Conservation (phyloP, 2,797 vertebrate species). For the Onychomys leucogaster region DNA sequence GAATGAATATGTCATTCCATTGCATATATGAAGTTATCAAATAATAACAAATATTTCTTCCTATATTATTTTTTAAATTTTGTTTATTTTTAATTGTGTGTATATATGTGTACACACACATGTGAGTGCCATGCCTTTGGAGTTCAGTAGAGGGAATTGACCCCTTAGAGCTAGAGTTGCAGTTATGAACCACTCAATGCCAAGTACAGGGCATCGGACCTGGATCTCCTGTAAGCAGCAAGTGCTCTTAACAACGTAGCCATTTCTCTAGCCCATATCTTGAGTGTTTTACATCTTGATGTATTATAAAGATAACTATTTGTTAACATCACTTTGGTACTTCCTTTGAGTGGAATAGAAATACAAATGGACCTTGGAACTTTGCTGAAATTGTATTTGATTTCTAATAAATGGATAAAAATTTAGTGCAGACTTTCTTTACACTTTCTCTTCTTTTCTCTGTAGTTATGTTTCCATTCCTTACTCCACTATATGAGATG, state of each 20-base stretch:
- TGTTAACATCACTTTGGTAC: not conserved
- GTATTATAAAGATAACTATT: not conserved
- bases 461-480: constrained; percentile 64
- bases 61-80: not conserved
- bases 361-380: not conserved
- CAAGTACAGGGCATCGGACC: not conserved
- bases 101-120: not conserved
- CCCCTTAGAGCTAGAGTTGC: not conserved
- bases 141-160: not conserved
- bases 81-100: not conserved
- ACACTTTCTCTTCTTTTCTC: not conserved
- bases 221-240: not conserved
- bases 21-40: too few relatives aligned
- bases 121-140: not conserved
- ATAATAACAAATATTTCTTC: not conserved
- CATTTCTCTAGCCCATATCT: not conserved
- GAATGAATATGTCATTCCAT: not conserved
- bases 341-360: not conserved
- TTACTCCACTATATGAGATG: constrained; percentile 42
- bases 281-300: not conserved
- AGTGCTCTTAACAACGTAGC: not conserved
- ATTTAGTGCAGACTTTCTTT: not conserved
- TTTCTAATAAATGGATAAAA: not conserved
- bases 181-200: not conserved
- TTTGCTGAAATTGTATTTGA: not conserved